Percentiles rank a stretch among this genome's conserved stretches.
phyloP scores from a whole-genome alignment of 2,888 invertebrate genomes.

The Tribolium freemani region DNA sequence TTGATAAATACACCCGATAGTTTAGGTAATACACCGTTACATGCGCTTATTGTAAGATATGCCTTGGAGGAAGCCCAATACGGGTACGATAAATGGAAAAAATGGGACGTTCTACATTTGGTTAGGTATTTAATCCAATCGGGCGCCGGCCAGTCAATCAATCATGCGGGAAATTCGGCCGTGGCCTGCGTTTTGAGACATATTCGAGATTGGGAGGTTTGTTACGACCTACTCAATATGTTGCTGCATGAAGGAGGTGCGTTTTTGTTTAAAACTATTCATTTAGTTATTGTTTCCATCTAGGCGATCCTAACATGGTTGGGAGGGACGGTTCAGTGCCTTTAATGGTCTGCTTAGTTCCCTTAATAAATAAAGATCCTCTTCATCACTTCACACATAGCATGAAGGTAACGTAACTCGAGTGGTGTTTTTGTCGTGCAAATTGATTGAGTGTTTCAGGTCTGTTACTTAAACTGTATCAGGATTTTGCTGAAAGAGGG shows the following conservation, averaged over 20 bases:
- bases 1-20: constrained; percentile 81
- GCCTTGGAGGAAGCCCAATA: constrained; percentile 78
- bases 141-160: constrained; percentile 78
- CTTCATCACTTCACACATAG: constrained; percentile 80
- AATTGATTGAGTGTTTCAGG: constrained; percentile 65
- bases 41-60: constrained; percentile 76
- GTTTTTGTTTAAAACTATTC: not conserved
- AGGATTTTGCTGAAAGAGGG: constrained; percentile 78
- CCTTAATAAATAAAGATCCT: constrained; percentile 81
- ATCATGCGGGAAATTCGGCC: constrained; percentile 78
- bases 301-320: constrained; percentile 77
- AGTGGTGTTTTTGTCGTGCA: not conserved
- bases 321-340: constrained; percentile 81
- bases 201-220: constrained; percentile 78
- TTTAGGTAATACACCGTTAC: constrained; percentile 81
- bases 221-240: constrained; percentile 74
- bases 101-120: constrained; percentile 81
- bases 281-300: constrained; percentile 25
- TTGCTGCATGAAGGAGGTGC: constrained; percentile 74
- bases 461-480: constrained; percentile 80
- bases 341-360: constrained; percentile 81
- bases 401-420: constrained; percentile 75
- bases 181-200: constrained; percentile 80
- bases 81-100: constrained; percentile 80
- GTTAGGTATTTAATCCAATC: constrained; percentile 75